Percentiles rank a stretch among this genome's conserved stretches.
Conservation (phyloP, 2,888 invertebrate species). For the Harmothoe impar region DNA sequence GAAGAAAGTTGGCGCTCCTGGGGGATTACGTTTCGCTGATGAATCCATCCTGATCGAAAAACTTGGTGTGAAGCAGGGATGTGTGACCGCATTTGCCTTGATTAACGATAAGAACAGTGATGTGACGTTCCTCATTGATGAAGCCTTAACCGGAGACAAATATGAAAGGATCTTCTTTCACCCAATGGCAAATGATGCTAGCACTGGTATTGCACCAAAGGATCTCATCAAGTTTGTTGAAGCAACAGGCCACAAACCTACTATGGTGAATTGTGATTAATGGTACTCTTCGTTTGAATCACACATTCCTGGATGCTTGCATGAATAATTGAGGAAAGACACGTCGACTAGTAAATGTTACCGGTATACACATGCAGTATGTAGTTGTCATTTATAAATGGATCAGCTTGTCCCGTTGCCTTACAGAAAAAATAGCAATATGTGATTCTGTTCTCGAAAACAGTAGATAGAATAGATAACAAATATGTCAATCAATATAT, state of each 20-base stretch:
- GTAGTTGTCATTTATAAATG: no score
- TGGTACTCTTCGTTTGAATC: no score
- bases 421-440: no score
- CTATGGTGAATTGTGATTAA: constrained; percentile 66
- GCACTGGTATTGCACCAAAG: constrained; percentile 66
- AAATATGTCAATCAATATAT: no score
- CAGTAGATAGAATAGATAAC: no score
- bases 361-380: no score
- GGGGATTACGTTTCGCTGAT: constrained; percentile 82
- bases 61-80: constrained; percentile 82
- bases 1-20: constrained; percentile 77
- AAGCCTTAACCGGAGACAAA: constrained; percentile 74
- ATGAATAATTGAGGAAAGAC: no score
- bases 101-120: constrained; percentile 79
- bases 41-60: constrained; percentile 77
- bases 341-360: no score
- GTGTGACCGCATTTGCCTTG: constrained; percentile 82
- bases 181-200: constrained; percentile 81
- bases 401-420: no score
- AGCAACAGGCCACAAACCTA: constrained; percentile 65
- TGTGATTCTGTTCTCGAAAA: no score
- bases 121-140: constrained; percentile 79
- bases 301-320: no score
- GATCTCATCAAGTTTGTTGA: constrained; percentile 69
- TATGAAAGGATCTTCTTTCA: constrained; percentile 79